Conservation (phyloP, 1,140 invertebrate species). For the Mylabris phalerata region DNA sequence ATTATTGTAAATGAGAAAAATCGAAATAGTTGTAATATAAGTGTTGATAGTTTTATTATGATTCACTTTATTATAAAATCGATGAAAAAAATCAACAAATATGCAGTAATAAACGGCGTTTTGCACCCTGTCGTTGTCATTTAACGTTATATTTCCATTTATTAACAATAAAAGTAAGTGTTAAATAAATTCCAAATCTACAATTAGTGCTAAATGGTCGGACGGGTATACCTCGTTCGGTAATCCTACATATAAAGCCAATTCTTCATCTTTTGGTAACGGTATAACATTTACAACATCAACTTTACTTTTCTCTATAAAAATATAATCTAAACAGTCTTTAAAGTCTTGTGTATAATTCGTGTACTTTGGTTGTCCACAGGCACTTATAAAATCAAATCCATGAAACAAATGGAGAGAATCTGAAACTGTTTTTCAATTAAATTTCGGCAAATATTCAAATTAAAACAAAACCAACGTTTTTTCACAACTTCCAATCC, state of each 20-base stretch:
- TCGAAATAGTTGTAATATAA: too few species aligned
- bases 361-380: conserved; percentile 70
- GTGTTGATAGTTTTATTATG: too few species aligned
- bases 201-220: conserved; percentile 84
- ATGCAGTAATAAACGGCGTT: too few species aligned
- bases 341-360: conserved; percentile 79
- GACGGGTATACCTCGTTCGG: conserved; percentile 85
- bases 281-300: conserved; percentile 65
- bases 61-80: too few species aligned
- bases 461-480: conserved; percentile 15
- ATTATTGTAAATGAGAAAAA: too few species aligned
- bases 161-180: too few species aligned
- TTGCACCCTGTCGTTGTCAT: too few species aligned
- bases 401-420: conserved; percentile 45
- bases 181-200: conserved; percentile 57
- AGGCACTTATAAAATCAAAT: conserved; percentile 61
- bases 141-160: too few species aligned
- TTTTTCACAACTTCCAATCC: conserved; percentile 23
- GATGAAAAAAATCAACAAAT: too few species aligned
- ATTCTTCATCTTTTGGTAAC: conserved; percentile 67
- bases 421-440: conserved; percentile 18
- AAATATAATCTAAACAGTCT: conserved; percentile 91
- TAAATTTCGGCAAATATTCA: conserved; percentile 7
- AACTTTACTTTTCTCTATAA: conserved; percentile 62
- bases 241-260: conserved; percentile 63